phyloP scores from a whole-genome alignment of 2,797 vertebrate genomes.

The Gobio occitaniae region DNA sequence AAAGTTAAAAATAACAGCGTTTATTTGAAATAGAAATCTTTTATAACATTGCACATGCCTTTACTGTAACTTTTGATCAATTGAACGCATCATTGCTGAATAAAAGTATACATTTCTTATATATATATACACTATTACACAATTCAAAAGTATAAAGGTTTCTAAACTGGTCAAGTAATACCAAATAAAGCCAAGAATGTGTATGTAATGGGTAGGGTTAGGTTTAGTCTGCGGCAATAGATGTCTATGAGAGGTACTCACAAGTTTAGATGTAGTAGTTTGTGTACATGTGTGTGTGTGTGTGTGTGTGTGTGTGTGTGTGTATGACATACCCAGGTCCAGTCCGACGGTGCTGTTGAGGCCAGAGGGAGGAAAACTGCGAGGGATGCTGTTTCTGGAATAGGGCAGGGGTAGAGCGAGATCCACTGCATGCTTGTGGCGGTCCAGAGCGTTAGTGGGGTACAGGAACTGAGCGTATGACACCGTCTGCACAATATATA shows the following conservation, averaged over 20 bases:
- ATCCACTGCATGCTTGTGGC: conserved; percentile 78
- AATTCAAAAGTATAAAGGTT: neutral
- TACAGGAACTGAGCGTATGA: conserved; percentile 95
- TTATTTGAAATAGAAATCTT: neutral
- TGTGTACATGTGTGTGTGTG: neutral
- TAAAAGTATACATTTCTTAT: neutral
- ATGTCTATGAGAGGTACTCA: neutral
- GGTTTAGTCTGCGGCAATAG: neutral
- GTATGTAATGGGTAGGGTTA: neutral
- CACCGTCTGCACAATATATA: conserved; percentile 82
- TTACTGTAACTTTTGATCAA: neutral
- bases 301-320: neutral
- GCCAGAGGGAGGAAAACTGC: conserved; percentile 74
- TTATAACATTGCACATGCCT: neutral
- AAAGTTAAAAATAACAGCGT: neutral
- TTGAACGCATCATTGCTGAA: neutral
- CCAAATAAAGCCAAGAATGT: neutral
- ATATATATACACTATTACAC: neutral
- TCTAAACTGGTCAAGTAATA: neutral
- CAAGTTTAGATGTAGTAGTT: neutral
- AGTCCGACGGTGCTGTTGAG: conserved; percentile 67
- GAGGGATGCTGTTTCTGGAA: conserved; percentile 75
- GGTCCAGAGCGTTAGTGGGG: conserved; percentile 91
- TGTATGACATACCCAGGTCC: conserved; percentile 69
- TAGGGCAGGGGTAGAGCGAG: conserved; percentile 73